Conservation (phyloP, 2,113 vertebrate species). For the Tragelaphus strepsiceros region DNA sequence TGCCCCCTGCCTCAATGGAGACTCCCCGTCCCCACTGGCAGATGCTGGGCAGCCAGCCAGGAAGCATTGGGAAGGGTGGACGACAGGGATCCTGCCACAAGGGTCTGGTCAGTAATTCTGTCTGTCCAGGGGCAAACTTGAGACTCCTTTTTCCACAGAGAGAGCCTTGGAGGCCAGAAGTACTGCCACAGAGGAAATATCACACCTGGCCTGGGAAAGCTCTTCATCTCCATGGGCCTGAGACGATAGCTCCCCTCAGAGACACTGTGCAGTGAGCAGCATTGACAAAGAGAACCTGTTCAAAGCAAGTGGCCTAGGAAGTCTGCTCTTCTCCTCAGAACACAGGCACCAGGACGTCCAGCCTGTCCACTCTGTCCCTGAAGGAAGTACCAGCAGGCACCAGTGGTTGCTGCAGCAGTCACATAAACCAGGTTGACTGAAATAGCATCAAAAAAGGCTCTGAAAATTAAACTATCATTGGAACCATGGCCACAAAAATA, state of each 20-base stretch:
- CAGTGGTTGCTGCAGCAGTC: background rate
- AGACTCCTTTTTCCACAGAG: background rate
- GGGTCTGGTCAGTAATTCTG: background rate
- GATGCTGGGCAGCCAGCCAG: no score
- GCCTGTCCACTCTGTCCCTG: background rate
- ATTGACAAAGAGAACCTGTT: background rate
- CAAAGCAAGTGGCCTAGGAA: background rate
- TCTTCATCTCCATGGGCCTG: background rate
- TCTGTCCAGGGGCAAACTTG: background rate
- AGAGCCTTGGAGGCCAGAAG: background rate
- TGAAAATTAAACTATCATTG: background rate
- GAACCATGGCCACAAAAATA: background rate
- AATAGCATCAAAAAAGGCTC: background rate
- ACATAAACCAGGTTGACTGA: background rate
- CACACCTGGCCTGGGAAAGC: background rate
- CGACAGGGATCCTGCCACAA: rapidly evolving
- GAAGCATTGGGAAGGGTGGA: background rate
- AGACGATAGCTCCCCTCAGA: background rate
- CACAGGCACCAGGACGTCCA: background rate
- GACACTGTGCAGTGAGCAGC: background rate
- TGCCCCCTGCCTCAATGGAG: background rate
- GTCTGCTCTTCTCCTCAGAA: background rate
- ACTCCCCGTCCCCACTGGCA: background rate
- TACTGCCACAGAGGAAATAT: background rate
- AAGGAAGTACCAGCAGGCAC: background rate